Evolutionary conservation across 2,888 invertebrate species (phyloP).

Genomic region (Meteorus cinctellus): DNA sequence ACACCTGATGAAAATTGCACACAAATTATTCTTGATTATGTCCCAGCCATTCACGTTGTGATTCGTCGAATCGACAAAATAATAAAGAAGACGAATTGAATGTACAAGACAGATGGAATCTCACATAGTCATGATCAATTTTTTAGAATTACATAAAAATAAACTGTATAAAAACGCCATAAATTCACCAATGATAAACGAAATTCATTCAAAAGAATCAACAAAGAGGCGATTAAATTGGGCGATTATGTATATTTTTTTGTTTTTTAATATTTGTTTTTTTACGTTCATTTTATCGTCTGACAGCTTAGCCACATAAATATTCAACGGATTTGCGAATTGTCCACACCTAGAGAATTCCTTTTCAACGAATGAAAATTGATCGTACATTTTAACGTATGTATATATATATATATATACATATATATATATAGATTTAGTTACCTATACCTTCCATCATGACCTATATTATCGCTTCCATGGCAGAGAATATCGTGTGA

Average conservation of each 20-base stretch:
- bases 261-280: not conserved
- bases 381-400: not conserved
- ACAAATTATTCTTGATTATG: no score
- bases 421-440: not conserved
- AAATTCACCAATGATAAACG: not conserved
- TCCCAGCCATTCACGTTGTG: no score
- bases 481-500: conserved; percentile 25
- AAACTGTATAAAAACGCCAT: not conserved
- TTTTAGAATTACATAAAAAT: not conserved
- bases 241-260: not conserved
- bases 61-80: no score
- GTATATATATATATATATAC: not conserved
- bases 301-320: conserved; percentile 15
- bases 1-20: no score
- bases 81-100: no score
- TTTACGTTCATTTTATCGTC: not conserved
- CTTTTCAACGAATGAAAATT: conserved; percentile 15
- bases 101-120: no score
- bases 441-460: not conserved
- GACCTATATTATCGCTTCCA: not conserved
- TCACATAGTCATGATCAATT: not conserved
- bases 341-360: not conserved
- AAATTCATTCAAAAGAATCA: not conserved
- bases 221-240: not conserved
- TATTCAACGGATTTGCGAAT: conserved; percentile 14